Evolutionary conservation across 2,797 vertebrate species (phyloP).

Genomic region (Muscicapa striata): DNA sequence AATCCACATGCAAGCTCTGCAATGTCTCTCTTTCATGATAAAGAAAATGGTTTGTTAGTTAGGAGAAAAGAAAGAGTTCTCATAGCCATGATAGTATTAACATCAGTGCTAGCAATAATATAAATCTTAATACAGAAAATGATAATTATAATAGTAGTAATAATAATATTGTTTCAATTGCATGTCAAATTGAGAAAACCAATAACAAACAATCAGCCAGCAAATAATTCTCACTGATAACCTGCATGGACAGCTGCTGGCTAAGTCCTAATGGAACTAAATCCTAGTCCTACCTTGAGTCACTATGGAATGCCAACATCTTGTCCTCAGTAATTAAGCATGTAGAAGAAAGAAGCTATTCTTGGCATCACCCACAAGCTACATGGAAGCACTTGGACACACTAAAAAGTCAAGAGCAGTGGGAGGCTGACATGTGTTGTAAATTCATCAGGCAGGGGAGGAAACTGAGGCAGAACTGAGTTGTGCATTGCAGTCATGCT

Average conservation of each 20-base stretch:
- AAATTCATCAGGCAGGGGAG: background rate
- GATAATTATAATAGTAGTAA: too few relatives aligned
- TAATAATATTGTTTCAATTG: background rate
- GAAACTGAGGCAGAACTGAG: slow-evolving; percentile 42
- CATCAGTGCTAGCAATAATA: background rate
- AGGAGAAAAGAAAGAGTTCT: background rate
- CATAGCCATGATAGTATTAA: background rate
- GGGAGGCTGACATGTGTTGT: background rate
- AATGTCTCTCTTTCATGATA: background rate
- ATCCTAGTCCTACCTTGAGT: background rate
- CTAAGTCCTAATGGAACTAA: background rate
- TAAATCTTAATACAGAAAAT: background rate
- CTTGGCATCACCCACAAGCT: background rate
- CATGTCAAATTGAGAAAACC: background rate
- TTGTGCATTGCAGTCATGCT: background rate
- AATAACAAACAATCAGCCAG: background rate
- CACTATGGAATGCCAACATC: background rate
- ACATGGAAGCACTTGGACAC: background rate
- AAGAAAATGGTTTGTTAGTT: background rate
- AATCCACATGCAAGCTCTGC: background rate
- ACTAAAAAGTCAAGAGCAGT: background rate
- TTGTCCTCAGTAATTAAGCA: background rate
- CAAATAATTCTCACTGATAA: background rate
- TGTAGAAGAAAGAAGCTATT: background rate
- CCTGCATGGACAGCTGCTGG: background rate